Percentiles rank a stretch among this genome's conserved stretches.
Evolutionary conservation across 2,888 invertebrate genomes (phyloP).

Genomic region (Drosophila mimetica): DNA sequence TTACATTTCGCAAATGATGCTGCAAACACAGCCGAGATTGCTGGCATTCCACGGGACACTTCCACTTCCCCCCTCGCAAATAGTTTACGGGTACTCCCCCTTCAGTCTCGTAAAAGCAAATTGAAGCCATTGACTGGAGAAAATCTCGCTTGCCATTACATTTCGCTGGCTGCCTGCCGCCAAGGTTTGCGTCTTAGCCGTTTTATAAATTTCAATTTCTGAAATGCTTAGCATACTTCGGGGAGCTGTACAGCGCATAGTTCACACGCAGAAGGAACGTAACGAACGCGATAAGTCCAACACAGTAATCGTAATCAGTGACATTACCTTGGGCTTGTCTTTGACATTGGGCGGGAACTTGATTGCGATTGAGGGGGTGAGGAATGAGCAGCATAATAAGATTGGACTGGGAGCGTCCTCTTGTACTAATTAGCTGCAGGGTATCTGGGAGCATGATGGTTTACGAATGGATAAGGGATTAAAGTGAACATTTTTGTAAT

Average conservation of each 20-base stretch:
- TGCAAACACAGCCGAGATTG: constrained; percentile 62
- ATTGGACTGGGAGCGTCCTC: constrained; percentile 14
- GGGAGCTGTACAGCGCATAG: constrained; percentile 34
- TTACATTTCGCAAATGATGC: constrained; percentile 74
- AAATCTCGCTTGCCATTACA: constrained; percentile 59
- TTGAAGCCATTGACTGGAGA: constrained; percentile 76
- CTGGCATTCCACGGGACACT: constrained; percentile 16
- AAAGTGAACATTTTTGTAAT: neutral
- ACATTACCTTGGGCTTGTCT: constrained; percentile 38
- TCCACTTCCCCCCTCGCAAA: constrained; percentile 49
- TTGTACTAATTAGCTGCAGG: constrained; percentile 27
- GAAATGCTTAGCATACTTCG: constrained; percentile 72
- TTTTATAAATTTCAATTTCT: constrained; percentile 79
- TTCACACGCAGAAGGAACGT: constrained; percentile 16
- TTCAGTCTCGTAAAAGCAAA: constrained; percentile 62
- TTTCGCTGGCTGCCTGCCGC: constrained; percentile 42
- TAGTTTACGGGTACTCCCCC: constrained; percentile 51
- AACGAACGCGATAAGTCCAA: constrained; percentile 26
- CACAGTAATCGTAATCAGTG: constrained; percentile 45
- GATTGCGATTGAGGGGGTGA: constrained; percentile 2
- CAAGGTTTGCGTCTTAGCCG: constrained; percentile 35
- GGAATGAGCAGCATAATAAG: constrained; percentile 8
- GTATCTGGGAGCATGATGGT: neutral
- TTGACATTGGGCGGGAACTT: neutral
- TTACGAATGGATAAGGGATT: neutral